phyloP scores from a whole-genome alignment of 2,113 vertebrate genomes.

The Campylomormyrus tamandua region DNA sequence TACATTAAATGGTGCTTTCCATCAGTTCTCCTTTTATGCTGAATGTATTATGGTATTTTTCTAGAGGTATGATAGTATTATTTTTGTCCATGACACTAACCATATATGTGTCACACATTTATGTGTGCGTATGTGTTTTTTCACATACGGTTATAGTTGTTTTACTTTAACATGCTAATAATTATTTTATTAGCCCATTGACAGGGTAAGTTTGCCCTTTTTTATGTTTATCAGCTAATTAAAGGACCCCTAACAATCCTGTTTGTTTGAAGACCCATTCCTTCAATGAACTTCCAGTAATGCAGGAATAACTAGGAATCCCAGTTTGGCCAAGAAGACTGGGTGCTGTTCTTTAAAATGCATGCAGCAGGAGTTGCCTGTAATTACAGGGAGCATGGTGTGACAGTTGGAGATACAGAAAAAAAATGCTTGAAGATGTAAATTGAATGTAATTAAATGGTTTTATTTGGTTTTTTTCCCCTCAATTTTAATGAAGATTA shows the following conservation, averaged over 20 bases:
- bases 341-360: constrained; percentile 48
- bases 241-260: background rate
- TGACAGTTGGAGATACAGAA: constrained; percentile 30
- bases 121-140: background rate
- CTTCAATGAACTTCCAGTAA: constrained; percentile 26
- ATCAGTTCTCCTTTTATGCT: background rate
- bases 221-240: background rate
- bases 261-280: constrained; percentile 17
- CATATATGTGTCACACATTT: background rate
- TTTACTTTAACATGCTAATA: background rate
- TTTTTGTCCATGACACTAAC: background rate
- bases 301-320: constrained; percentile 43
- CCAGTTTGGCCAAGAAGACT: constrained; percentile 18
- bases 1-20: background rate
- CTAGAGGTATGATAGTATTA: background rate
- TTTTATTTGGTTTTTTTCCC: background rate
- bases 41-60: background rate
- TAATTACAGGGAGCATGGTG: constrained; percentile 55
- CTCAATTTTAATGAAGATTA: background rate
- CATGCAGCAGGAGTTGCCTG: constrained; percentile 38
- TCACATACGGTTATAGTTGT: background rate
- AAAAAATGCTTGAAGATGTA: background rate
- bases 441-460: background rate
- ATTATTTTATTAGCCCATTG: background rate
- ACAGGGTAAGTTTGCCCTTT: background rate